A percentile compares a stretch with the other conserved stretches of the same genome.
These are phyloP conservation scores for Strix uralensis DNA, from an alignment of 2,113 vertebrate species.

Conservation along the genomic window DNA sequence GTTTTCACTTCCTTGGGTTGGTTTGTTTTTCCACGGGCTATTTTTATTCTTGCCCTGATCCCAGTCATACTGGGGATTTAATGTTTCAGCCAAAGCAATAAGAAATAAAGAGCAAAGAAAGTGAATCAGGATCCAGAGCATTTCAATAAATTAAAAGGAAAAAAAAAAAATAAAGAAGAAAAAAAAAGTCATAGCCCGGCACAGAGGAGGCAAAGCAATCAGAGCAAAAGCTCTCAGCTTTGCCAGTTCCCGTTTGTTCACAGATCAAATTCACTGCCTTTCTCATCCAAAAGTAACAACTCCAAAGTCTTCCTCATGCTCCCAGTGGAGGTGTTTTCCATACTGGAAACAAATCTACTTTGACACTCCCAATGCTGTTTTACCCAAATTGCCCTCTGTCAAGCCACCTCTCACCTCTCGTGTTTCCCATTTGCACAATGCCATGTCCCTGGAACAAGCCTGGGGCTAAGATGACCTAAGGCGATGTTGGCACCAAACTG, in stretches of 20 bases:
- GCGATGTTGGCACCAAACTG: not conserved
- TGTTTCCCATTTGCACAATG: rapidly evolving
- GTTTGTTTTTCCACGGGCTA: slow-evolving; percentile 19
- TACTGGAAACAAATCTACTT: slow-evolving; percentile 24
- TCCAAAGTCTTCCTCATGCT: not conserved
- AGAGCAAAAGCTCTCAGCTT: slow-evolving; percentile 39
- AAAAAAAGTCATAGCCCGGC: not conserved
- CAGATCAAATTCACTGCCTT: slow-evolving; percentile 37
- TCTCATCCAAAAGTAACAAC: slow-evolving; percentile 18
- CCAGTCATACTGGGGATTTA: slow-evolving; percentile 34
- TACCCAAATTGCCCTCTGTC: not conserved
- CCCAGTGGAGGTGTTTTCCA: slow-evolving; percentile 21
- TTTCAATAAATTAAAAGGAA: slow-evolving; percentile 53
- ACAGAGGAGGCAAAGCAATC: slow-evolving; percentile 27
- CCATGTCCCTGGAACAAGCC: not conserved
- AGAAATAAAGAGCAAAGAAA: slow-evolving; percentile 37
- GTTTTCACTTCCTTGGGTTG: slow-evolving; percentile 18
- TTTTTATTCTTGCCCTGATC: slow-evolving; percentile 44
- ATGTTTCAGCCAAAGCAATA: slow-evolving; percentile 57
- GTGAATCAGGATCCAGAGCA: slow-evolving; percentile 23
- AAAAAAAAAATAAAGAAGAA: not conserved
- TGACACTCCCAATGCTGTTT: not conserved
- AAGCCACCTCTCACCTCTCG: rapidly evolving
- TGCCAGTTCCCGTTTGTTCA: slow-evolving; percentile 14
- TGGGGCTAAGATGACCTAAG: not conserved